Base-by-base conservation (phyloP, 2,888 invertebrate genomes). In the Yponomeuta sedellus region DNA sequence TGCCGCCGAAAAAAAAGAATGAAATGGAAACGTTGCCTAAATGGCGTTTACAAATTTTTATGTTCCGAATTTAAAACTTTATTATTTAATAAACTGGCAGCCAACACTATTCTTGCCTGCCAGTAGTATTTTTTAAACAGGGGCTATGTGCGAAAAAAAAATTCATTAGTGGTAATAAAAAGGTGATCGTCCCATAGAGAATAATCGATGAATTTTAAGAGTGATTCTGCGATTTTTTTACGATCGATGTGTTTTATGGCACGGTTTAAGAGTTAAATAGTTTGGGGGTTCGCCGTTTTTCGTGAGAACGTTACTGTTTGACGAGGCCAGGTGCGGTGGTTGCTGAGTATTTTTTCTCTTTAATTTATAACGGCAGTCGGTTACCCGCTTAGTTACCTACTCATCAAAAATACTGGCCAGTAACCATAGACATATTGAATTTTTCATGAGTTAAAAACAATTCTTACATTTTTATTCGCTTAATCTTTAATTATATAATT, bases 101-200 rank as follows among this genome's bases (percentile, higher is more conserved):
- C 63, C 44, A 73, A 72, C 71, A 34, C 34, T 34, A 34, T 34
- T 34, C 34, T 34, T 34, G 6, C 34, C 34, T 0, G 34, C 6
- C 34, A 34, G 34, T 34, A 72, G 71, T 70, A 67, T 69, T 72
- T 64, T 71, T 77, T 76, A 77, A 72, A 71, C 72, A 78, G 77
- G 69, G 69, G 71, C 77, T 80, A 78, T 76, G 65, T 72, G 74
- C 74, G 19, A 28, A 52, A 61, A 69, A 78, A 80, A 78, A 83
- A 86, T 88, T 88, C 88, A 89, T 89, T 89, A 88, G 83, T 73
- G 79, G 81, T 73, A 85, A 86, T 88, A 89, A 89, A 89, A 88
- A 87, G 77, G 81, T 87, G 85, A 88, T 86, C 82, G 73, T 69
- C 80, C 22, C 59, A 59, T 44, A 40, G 40, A 44, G n/a, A 64